phyloP scores from a whole-genome alignment of 2,113 vertebrate genomes.

The Struthio camelus region DNA sequence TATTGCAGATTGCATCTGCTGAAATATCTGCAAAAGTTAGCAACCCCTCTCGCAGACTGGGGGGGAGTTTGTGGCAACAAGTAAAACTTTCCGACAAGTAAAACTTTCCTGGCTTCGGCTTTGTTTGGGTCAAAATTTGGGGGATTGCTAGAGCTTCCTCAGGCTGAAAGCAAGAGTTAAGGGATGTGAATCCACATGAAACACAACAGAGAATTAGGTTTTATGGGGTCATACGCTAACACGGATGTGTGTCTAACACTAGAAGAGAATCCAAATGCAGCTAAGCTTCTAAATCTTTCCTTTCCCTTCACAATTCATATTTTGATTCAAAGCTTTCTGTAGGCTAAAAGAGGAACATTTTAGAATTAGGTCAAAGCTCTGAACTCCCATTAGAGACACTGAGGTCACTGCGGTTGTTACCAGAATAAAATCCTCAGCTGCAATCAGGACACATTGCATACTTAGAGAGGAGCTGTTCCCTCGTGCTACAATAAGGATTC shows the following conservation, averaged over 20 bases:
- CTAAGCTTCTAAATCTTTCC: not conserved
- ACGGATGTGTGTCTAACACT: not conserved
- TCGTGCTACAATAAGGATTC: not conserved
- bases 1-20: slow-evolving; percentile 22
- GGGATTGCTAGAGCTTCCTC: not conserved
- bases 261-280: not conserved
- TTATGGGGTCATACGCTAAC: not conserved
- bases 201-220: not conserved
- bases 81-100: slow-evolving; percentile 28
- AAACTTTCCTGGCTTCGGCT: slow-evolving; percentile 38
- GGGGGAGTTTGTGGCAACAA: not conserved
- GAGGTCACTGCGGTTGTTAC: not conserved
- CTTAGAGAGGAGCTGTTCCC: not conserved
- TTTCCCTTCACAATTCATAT: not conserved
- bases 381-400: not conserved
- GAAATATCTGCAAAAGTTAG: slow-evolving; percentile 44
- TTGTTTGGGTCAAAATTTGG: not conserved
- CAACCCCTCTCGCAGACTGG: not conserved
- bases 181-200: not conserved
- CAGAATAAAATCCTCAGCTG: not conserved
- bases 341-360: not conserved
- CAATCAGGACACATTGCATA: not conserved
- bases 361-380: slow-evolving; percentile 20
- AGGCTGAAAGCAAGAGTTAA: not conserved
- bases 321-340: not conserved